Percentiles rank a stretch among this genome's conserved stretches.
These are phyloP conservation scores for Cephus pygmeus DNA, from an alignment of 2,888 invertebrate species.

Conservation along the genomic window DNA sequence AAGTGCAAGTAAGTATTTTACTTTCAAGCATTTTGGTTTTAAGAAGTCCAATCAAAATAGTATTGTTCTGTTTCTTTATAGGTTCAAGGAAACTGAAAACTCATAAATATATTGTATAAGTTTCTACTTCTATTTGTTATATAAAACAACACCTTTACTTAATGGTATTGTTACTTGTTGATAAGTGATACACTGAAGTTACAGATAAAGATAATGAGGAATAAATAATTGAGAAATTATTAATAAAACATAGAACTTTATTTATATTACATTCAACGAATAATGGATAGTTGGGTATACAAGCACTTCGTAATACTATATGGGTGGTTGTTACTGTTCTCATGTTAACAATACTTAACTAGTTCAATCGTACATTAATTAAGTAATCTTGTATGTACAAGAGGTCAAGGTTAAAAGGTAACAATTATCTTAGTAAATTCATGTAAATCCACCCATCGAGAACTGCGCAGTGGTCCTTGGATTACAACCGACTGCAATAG, in stretches of 20 bases:
- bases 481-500: slow-evolving; percentile 43
- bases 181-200: no score
- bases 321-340: slow-evolving; percentile 34
- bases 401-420: slow-evolving; percentile 45
- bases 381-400: slow-evolving; percentile 52
- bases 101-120: slow-evolving; percentile 65
- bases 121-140: background rate
- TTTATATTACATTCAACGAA: slow-evolving; percentile 59
- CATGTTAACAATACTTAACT: slow-evolving; percentile 37
- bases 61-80: slow-evolving; percentile 41
- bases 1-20: slow-evolving; percentile 82
- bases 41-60: background rate
- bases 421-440: slow-evolving; percentile 47
- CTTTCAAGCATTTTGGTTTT: background rate
- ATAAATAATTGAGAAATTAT: slow-evolving; percentile 9
- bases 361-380: slow-evolving; percentile 33
- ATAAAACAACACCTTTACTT: no score
- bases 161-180: no score
- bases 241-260: slow-evolving; percentile 62
- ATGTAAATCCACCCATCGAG: slow-evolving; percentile 44
- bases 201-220: no score
- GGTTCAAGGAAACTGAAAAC: slow-evolving; percentile 81
- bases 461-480: slow-evolving; percentile 50
- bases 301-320: slow-evolving; percentile 38
- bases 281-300: slow-evolving; percentile 49